phyloP scores from a whole-genome alignment of 1,140 invertebrate genomes.

The Latrodectus geometricus region DNA sequence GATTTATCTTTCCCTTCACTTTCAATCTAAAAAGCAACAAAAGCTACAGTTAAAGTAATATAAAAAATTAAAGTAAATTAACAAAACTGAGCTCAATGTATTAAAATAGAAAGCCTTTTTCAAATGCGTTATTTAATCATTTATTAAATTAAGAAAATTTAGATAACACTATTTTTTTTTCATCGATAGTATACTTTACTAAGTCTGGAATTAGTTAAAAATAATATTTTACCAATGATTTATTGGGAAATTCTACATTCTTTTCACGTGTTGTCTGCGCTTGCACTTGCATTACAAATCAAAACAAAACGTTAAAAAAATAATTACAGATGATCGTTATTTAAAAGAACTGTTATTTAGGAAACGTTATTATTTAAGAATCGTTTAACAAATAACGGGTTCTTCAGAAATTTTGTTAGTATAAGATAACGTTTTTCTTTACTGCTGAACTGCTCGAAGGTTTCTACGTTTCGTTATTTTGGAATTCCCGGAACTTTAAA shows the following conservation, averaged over 20 bases:
- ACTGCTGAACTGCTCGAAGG: no score
- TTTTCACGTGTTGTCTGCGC: conserved; percentile 17
- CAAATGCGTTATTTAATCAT: no score
- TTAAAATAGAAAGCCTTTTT: not conserved
- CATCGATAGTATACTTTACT: not conserved
- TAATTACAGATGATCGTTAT: no score
- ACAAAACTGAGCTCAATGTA: not conserved
- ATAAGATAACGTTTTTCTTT: no score
- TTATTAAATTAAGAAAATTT: not conserved
- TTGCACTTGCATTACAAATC: conserved; percentile 39
- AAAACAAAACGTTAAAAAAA: not conserved
- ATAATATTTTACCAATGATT: not conserved
- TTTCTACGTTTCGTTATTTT: no score
- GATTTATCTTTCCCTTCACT: conserved; percentile 31
- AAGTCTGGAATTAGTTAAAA: not conserved
- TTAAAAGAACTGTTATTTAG: no score
- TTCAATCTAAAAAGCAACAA: conserved; percentile 29
- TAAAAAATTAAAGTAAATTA: not conserved
- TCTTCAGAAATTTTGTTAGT: no score
- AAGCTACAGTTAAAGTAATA: not conserved
- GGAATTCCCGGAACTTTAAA: no score
- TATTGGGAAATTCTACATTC: conserved; percentile 1
- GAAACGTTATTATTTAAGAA: no score
- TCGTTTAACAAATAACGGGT: no score
- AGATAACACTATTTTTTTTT: not conserved